phyloP scores from a whole-genome alignment of 2,797 vertebrate genomes.

The Triplophysa bombifrons region DNA sequence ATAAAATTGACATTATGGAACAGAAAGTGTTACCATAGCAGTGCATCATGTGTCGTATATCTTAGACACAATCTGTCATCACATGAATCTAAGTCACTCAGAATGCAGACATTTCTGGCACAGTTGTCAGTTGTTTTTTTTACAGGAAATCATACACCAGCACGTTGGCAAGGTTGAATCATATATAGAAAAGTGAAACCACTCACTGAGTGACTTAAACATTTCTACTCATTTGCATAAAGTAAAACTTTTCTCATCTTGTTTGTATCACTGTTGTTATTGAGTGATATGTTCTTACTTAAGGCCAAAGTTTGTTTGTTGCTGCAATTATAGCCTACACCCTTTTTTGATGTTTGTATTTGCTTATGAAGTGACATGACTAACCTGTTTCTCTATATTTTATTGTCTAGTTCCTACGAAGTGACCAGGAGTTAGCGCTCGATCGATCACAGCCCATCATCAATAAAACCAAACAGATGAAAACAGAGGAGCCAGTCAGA shows the following conservation, averaged over 20 bases:
- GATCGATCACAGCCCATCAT: background rate
- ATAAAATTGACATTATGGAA: no score
- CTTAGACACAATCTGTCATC: background rate
- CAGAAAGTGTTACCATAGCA: no score
- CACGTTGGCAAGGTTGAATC: background rate
- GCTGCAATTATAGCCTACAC: no score
- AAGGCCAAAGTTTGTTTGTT: no score
- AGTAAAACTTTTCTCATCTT: background rate
- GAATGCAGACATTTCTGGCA: background rate
- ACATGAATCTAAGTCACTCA: background rate
- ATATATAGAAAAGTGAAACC: background rate
- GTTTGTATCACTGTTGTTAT: background rate
- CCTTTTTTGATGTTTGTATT: no score
- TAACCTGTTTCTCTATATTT: background rate
- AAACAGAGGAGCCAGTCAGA: slow-evolving; percentile 24
- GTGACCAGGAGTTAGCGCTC: slow-evolving; percentile 50
- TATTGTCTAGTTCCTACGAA: slow-evolving; percentile 55
- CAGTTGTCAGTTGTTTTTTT: background rate
- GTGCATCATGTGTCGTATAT: background rate
- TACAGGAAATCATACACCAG: background rate
- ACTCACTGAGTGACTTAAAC: background rate
- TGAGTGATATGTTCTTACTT: no score
- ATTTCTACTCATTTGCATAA: background rate
- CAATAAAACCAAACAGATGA: slow-evolving; percentile 9
- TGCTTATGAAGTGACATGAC: background rate